Evolutionary conservation across 2,888 invertebrate genomes (phyloP).

Genomic region (Priapulus caudatus): DNA sequence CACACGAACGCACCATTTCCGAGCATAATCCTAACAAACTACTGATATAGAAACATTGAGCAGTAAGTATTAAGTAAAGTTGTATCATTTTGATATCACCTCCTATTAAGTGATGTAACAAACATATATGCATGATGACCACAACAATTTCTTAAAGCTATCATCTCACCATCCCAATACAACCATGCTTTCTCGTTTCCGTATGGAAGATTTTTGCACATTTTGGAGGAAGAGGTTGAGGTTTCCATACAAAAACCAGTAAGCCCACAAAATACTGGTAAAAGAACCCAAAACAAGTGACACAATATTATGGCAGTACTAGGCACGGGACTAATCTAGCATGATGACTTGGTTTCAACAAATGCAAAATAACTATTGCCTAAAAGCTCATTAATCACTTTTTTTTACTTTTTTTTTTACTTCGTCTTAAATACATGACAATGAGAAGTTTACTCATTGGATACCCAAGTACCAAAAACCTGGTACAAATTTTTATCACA

Average conservation of each 20-base stretch:
- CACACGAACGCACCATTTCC: too few relatives aligned
- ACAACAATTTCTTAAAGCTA: too few relatives aligned
- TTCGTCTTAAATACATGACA: not conserved
- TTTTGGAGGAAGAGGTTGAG: not conserved
- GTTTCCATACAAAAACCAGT: not conserved
- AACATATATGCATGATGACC: too few relatives aligned
- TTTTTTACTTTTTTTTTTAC: not conserved
- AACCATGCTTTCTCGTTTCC: too few relatives aligned
- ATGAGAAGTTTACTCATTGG: not conserved
- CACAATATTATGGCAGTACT: constrained; percentile 1
- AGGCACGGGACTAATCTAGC: not conserved
- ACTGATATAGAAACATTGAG: not conserved
- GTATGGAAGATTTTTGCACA: not conserved
- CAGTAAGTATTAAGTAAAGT: too few relatives aligned
- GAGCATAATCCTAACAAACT: too few relatives aligned
- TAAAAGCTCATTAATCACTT: not conserved
- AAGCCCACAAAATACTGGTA: not conserved
- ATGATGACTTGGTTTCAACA: not conserved
- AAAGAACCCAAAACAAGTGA: not conserved
- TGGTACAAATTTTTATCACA: not conserved
- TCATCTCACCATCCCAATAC: too few relatives aligned
- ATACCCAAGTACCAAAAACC: not conserved
- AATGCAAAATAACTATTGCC: not conserved
- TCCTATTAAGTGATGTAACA: too few relatives aligned
- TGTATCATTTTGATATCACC: too few relatives aligned